Evolutionary conservation across 1,140 invertebrate genomes (phyloP), one percentile per base, ranked within the genome.

Genomic region (Zelostemma sp.): DNA sequence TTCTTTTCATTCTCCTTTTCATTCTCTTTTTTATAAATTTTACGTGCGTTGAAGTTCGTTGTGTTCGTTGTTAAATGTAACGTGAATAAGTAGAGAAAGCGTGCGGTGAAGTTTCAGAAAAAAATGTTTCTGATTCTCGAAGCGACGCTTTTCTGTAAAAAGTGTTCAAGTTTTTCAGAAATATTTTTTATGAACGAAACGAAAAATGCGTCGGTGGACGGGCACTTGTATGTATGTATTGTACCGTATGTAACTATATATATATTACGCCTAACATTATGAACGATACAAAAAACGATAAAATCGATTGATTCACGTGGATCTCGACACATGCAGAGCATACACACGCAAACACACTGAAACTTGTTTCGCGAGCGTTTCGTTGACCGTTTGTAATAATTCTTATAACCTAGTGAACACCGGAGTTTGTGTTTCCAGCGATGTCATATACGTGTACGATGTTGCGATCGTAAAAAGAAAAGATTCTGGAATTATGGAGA

Each of bases 161-260:
- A 25, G 21, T 25, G 21, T 3, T 25, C 8, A 25, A 25, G 21
- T 25, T 25, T 25, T 25, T 25, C 21, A 25, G 21, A 25, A 25
- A 25, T 25, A 25, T 25, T 25, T 25, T 25, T 25, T 43, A 68
- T 48, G 11, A 17, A 41, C 9, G 6, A 49, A 57, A 35, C 18
- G 28, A 59, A 60, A 60, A 59, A 12, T 54, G 60, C 55, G 51
- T 51, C 61, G 68, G 72, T 75, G 75, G 74, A 73, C 72, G 76
- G 77, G 72, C 72, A 76, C 60, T 73, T 82, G 81, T 83, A 82
- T 81, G 81, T 83, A 81, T 82, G 80, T 83, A 83, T 72, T 80
- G 80, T 83, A 83, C 59, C 77, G 81, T 80, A 80, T 81, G 78
- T 80, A 81, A 81, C 75, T 73, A 72, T 4, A 25, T n/a, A n/a